These are phyloP conservation scores for Malacoraja senta DNA, from an alignment of 2,797 vertebrate species.

Conservation along the genomic window DNA sequence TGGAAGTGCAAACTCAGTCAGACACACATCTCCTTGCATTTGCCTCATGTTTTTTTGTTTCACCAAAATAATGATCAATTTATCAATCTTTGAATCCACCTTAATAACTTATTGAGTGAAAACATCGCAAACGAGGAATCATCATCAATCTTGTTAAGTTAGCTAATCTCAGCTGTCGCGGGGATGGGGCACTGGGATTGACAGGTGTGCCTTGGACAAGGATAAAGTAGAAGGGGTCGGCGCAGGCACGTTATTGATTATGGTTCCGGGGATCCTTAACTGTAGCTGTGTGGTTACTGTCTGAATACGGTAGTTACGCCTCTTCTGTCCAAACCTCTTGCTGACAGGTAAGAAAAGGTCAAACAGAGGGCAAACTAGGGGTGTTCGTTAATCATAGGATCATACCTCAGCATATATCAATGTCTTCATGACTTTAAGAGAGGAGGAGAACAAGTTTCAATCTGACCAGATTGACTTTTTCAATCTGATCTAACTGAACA, in stretches of 20 bases:
- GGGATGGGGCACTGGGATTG: background rate
- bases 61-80: background rate
- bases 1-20: background rate
- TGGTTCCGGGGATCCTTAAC: background rate
- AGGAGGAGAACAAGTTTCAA: background rate
- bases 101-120: background rate
- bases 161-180: background rate
- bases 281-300: background rate
- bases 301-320: background rate
- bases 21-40: background rate
- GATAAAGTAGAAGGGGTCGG: no score
- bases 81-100: background rate
- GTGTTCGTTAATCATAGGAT: background rate
- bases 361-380: background rate
- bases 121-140: background rate
- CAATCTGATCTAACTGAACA: background rate
- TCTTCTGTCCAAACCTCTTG: background rate
- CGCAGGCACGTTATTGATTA: background rate
- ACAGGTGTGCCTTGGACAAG: background rate
- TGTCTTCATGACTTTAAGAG: no score
- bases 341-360: background rate
- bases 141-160: background rate
- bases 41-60: background rate
- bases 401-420: background rate
- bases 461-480: background rate